phyloP scores from a whole-genome alignment of 64 coral and sea anemone genomes.

The Astreopora myriophthalma region DNA sequence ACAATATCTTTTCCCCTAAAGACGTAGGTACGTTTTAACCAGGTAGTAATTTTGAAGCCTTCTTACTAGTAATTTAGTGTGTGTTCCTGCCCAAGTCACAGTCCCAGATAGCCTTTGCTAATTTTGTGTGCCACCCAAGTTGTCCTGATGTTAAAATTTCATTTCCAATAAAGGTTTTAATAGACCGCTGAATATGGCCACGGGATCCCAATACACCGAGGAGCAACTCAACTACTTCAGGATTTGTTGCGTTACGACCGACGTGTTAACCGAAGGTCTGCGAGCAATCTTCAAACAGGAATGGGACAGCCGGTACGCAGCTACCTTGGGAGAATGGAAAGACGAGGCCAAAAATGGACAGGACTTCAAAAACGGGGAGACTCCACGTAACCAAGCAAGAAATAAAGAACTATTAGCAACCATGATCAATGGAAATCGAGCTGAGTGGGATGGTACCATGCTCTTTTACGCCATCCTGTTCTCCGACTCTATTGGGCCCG shows the following conservation, averaged over 20 bases:
- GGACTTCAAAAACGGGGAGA: conserved; percentile 14
- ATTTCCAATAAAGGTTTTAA: too few relatives aligned
- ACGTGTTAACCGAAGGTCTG: background rate
- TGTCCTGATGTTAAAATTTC: too few relatives aligned
- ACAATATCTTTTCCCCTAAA: too few relatives aligned
- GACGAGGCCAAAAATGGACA: background rate
- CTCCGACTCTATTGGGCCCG: conserved; percentile 36
- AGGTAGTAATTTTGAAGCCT: too few relatives aligned
- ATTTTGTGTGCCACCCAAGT: too few relatives aligned
- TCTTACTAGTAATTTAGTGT: too few relatives aligned
- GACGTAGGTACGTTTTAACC: too few relatives aligned
- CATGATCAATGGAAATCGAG: background rate
- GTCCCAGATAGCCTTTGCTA: too few relatives aligned
- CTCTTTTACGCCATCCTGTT: conserved; percentile 45
- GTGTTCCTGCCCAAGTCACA: too few relatives aligned
- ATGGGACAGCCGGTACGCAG: background rate
- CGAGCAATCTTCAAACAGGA: background rate
- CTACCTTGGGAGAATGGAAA: background rate
- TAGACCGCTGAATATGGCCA: too few relatives aligned
- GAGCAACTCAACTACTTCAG: background rate
- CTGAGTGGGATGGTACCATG: conserved; percentile 11
- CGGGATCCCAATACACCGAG: too few relatives aligned
- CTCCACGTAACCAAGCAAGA: background rate
- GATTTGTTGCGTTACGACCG: background rate
- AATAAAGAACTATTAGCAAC: background rate